These are phyloP conservation scores for Baryphthengus martii DNA, from an alignment of 2,113 vertebrate species.

Conservation along the genomic window DNA sequence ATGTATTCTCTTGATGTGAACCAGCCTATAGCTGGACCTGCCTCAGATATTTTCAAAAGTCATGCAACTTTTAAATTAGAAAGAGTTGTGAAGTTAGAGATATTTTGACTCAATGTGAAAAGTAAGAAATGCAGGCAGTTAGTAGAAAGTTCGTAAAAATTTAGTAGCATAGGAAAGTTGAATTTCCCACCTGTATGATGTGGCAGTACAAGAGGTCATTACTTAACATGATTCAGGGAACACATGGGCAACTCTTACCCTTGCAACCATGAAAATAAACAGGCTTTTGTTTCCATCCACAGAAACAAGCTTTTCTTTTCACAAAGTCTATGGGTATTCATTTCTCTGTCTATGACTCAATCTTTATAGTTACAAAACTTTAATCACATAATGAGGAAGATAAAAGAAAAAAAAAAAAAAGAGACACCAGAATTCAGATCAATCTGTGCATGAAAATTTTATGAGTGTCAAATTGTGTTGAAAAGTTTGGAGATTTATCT, in stretches of 20 bases:
- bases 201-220: background rate
- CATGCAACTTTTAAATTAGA: background rate
- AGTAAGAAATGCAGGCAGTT: background rate
- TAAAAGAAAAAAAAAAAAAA: background rate
- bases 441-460: background rate
- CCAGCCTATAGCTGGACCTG: background rate
- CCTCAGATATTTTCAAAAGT: background rate
- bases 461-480: background rate
- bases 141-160: background rate
- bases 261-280: background rate
- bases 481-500: background rate
- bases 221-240: background rate
- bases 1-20: background rate
- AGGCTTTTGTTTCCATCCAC: background rate
- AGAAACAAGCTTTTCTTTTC: background rate
- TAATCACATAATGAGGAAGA: background rate
- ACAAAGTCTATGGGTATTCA: background rate
- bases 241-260: background rate
- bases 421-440: background rate
- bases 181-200: background rate
- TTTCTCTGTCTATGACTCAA: background rate
- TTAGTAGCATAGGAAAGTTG: background rate
- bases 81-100: background rate
- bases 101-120: background rate
- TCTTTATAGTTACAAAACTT: background rate